These are phyloP conservation scores for Stenchaetothrips biformis DNA, from an alignment of 2,888 invertebrate genomes.

Conservation along the genomic window DNA sequence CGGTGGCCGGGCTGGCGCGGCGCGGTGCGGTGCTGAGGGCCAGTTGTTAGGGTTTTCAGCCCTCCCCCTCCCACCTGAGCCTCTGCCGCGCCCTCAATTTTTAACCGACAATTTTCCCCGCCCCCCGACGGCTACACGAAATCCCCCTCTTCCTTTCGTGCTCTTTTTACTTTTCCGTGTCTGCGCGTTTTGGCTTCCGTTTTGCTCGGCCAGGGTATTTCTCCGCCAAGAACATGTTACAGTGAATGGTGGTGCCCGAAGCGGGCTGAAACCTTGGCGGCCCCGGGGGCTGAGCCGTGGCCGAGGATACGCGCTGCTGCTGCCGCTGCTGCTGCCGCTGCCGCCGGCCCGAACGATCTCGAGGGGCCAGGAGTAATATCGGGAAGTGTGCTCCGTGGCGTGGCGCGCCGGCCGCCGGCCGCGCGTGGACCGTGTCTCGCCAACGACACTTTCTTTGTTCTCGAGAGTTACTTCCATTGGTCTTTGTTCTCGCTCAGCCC, in stretches of 20 bases:
- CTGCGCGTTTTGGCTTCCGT: no score
- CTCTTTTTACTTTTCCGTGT: no score
- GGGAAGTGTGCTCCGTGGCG: background rate
- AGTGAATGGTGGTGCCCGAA: background rate
- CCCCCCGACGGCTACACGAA: no score
- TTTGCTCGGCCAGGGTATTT: no score
- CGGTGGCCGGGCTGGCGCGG: background rate
- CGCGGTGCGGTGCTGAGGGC: background rate
- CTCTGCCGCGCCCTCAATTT: no score
- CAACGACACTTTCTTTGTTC: background rate
- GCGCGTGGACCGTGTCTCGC: background rate
- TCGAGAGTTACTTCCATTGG: background rate
- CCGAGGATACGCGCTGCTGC: background rate
- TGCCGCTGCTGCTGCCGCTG: no score
- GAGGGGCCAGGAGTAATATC: background rate
- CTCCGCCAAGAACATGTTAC: slow-evolving; percentile 3
- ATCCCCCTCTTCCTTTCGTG: no score
- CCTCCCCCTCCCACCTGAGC: no score
- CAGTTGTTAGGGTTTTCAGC: no score
- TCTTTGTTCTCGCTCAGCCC: background rate
- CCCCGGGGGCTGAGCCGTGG: background rate
- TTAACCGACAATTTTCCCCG: background rate
- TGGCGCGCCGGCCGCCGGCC: background rate
- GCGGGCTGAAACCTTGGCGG: background rate
- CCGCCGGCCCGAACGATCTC: no score